These are phyloP conservation scores for Oophaga sylvatica DNA, from an alignment of 2,797 vertebrate genomes.

Conservation along the genomic window DNA sequence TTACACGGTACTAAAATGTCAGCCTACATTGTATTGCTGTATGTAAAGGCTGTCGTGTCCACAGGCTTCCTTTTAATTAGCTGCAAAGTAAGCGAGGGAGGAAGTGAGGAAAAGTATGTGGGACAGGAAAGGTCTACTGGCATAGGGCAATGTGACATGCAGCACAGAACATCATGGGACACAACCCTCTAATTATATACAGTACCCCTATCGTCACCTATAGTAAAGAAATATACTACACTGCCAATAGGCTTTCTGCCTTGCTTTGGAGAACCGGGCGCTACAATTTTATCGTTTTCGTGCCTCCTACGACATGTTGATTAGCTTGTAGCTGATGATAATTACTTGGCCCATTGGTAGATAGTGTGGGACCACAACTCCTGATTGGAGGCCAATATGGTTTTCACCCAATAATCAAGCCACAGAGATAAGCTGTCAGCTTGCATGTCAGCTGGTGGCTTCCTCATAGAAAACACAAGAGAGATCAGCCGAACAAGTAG, in stretches of 20 bases:
- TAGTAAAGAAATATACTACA: slow-evolving; percentile 4
- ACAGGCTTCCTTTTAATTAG: slow-evolving; percentile 11
- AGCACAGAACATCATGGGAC: not conserved
- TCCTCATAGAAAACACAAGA: too few species aligned
- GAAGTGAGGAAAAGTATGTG: slow-evolving; percentile 2
- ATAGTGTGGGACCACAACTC: too few species aligned
- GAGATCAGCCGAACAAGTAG: too few species aligned
- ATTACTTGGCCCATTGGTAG: too few species aligned
- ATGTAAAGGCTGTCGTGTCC: not conserved
- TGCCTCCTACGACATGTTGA: not conserved
- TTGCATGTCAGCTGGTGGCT: too few species aligned
- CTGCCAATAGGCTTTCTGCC: not conserved
- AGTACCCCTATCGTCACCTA: not conserved
- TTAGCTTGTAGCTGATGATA: too few species aligned
- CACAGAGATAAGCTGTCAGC: too few species aligned
- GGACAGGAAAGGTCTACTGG: slow-evolving; percentile 20
- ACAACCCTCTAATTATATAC: not conserved
- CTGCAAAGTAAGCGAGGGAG: not conserved
- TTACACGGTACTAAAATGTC: slow-evolving; percentile 23
- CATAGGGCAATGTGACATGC: slow-evolving; percentile 9
- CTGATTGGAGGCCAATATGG: too few species aligned
- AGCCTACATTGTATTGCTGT: slow-evolving; percentile 17
- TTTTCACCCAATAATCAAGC: too few species aligned
- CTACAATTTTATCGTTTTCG: too few species aligned
- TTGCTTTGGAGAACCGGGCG: too few species aligned